These are phyloP conservation scores for Drosophila bocqueti DNA, from an alignment of 1,140 invertebrate species.

Conservation along the genomic window DNA sequence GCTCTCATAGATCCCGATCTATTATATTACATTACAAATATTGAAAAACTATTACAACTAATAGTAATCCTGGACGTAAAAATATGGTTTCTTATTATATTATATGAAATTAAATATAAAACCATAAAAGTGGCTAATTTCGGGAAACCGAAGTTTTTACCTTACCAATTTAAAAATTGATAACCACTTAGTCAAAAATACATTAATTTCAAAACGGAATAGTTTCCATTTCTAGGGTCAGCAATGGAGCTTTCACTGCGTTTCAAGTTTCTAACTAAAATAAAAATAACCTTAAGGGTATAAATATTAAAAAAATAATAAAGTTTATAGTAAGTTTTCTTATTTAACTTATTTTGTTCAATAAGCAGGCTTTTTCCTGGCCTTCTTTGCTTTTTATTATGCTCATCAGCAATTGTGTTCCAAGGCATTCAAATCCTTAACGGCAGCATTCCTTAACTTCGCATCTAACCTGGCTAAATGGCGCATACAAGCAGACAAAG, in stretches of 20 bases:
- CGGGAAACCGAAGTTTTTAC: too few species aligned
- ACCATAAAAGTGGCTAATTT: too few species aligned
- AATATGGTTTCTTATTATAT: too few species aligned
- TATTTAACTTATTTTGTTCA: not conserved
- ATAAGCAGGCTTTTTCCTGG: too few species aligned
- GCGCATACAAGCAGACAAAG: constrained; percentile 2
- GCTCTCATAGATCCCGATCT: not conserved
- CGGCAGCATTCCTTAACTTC: constrained; percentile 42
- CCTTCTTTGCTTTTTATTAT: constrained; percentile 19
- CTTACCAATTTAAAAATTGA: too few species aligned
- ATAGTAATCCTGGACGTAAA: not conserved
- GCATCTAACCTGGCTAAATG: constrained; percentile 39
- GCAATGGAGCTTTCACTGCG: too few species aligned
- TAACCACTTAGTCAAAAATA: too few species aligned
- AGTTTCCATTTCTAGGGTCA: too few species aligned
- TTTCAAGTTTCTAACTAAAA: too few species aligned
- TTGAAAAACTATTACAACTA: not conserved
- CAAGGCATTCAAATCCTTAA: constrained; percentile 36
- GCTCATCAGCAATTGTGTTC: constrained; percentile 36
- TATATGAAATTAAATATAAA: not conserved
- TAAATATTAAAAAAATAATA: not conserved
- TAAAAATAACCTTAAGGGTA: too few species aligned
- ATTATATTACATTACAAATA: not conserved
- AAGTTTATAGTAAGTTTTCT: too few species aligned
- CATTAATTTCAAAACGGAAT: too few species aligned